phyloP scores from a whole-genome alignment of 23 tunicate species.

The Styela plicata region DNA sequence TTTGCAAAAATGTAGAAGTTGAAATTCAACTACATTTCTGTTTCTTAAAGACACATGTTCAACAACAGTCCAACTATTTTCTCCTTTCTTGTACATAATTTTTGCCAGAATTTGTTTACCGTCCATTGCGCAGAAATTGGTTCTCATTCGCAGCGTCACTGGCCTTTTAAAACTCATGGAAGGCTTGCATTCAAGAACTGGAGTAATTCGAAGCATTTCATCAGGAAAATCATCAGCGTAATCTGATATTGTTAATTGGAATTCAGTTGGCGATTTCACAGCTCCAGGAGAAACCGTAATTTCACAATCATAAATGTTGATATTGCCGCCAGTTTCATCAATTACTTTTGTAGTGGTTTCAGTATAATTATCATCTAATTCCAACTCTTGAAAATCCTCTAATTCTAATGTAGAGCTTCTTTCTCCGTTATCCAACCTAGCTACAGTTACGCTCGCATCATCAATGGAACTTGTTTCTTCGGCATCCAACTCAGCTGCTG shows the following conservation, averaged over 20 bases:
- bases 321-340: neutral
- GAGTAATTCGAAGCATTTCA: neutral
- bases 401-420: too few species aligned
- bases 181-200: neutral
- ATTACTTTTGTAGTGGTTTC: too few species aligned
- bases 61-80: neutral
- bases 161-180: neutral
- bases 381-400: too few species aligned
- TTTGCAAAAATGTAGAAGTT: neutral
- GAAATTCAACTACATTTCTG: neutral
- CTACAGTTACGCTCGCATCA: too few species aligned
- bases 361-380: too few species aligned
- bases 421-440: too few species aligned
- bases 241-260: neutral
- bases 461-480: too few species aligned
- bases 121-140: neutral
- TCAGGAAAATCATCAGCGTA: neutral
- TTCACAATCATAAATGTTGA: neutral
- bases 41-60: neutral
- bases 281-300: neutral
- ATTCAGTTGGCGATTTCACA: neutral
- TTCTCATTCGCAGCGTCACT: neutral
- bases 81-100: neutral
- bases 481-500: too few species aligned
- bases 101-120: neutral